Percentiles rank a stretch among this genome's conserved stretches.
Conservation (phyloP, 1,140 invertebrate species). For the Pollicipes pollicipes region DNA sequence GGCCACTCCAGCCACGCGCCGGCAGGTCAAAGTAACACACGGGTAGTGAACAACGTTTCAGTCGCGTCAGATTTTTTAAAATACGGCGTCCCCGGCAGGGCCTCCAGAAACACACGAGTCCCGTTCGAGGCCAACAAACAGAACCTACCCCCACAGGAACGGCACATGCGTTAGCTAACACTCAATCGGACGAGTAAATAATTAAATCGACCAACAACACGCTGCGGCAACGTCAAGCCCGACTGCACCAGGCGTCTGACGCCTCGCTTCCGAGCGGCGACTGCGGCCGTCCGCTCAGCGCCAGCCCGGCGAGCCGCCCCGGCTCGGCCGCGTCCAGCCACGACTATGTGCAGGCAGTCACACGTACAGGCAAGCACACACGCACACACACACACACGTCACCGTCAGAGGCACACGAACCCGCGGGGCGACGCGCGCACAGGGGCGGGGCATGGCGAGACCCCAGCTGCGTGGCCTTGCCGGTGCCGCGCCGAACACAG, state of each 20-base stretch:
- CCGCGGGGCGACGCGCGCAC: too few relatives aligned
- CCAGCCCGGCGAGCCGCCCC: too few relatives aligned
- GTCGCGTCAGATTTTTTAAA: neutral
- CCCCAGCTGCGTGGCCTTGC: too few relatives aligned
- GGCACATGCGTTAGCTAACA: neutral
- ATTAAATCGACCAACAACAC: neutral
- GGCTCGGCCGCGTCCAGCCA: neutral
- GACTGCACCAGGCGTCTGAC: neutral
- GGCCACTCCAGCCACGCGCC: too few relatives aligned
- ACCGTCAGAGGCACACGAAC: neutral
- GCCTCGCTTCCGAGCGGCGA: too few relatives aligned
- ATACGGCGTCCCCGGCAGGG: too few relatives aligned
- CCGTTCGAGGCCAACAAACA: neutral
- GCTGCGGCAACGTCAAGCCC: neutral
- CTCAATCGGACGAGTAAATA: neutral
- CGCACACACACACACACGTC: neutral
- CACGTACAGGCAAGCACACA: neutral
- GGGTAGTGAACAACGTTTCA: too few relatives aligned
- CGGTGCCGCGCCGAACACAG: neutral
- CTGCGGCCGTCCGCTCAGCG: too few relatives aligned
- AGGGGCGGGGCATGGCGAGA: too few relatives aligned
- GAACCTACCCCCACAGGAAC: neutral
- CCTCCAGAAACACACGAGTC: neutral
- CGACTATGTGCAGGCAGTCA: neutral
- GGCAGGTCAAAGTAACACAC: too few relatives aligned